Conservation (phyloP, 2,113 vertebrate genomes). For the Toxotes chatareus region DNA sequence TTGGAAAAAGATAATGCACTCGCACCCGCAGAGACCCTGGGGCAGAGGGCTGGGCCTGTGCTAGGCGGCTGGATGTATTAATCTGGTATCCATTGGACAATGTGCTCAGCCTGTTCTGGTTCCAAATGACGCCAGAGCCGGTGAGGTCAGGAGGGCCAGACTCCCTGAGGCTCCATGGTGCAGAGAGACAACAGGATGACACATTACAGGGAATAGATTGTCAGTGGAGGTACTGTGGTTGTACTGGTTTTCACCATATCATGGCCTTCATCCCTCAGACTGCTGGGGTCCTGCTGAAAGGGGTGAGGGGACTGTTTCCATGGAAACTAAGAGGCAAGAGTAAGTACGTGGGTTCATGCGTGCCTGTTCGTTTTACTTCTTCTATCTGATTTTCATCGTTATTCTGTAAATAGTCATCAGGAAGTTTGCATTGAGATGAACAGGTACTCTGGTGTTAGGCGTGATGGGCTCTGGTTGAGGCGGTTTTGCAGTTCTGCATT, state of each 20-base stretch:
- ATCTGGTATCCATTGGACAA: conserved; percentile 37
- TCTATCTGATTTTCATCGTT: conserved; percentile 8
- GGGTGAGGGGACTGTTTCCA: conserved; percentile 61
- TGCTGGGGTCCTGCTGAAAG: conserved; percentile 71
- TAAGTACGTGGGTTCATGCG: conserved; percentile 37
- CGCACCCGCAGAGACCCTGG: conserved; percentile 15
- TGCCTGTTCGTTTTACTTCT: conserved; percentile 24
- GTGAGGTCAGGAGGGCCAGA: conserved; percentile 20
- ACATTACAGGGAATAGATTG: conserved; percentile 16
- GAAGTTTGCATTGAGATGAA: conserved; percentile 5
- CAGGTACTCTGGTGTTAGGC: background rate
- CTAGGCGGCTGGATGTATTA: conserved; percentile 40
- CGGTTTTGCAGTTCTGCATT: background rate
- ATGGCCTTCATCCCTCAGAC: conserved; percentile 76
- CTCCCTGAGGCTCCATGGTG: conserved; percentile 10
- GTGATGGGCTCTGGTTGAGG: background rate
- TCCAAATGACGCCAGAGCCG: conserved; percentile 41
- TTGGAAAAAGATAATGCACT: conserved; percentile 8
- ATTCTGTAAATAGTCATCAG: background rate
- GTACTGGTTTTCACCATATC: conserved; percentile 48
- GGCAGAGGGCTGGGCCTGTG: conserved; percentile 35
- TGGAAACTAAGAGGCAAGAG: conserved; percentile 63
- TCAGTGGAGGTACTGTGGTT: conserved; percentile 3
- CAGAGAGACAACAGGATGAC: conserved; percentile 23
- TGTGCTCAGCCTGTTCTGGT: conserved; percentile 43